Base-by-base conservation (phyloP, 1,140 invertebrate genomes). In the Polypedilum vanderplanki region DNA sequence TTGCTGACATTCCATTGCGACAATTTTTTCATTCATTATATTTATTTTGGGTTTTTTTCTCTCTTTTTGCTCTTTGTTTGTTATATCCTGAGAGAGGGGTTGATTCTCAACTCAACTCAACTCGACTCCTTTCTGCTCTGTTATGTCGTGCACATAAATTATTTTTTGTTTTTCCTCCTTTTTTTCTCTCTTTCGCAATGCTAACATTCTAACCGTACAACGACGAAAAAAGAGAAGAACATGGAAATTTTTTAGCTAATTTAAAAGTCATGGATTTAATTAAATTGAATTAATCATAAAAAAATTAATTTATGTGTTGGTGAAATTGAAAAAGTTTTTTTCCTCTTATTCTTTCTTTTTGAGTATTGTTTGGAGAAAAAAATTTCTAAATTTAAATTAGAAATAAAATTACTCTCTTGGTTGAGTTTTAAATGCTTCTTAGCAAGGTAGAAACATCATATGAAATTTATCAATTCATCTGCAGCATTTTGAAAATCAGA, bases 211-310 rank as follows among this genome's bases (percentile, higher is more conserved):
- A 15, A 15, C 46, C 10, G 46, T 12, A 57, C 10, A 57, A 57
- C 12, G 15, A 12, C 9, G 41, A 46, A 46, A 46, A 15, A 46
- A 57, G 46, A 57, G 46, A 57, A 57, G n/a, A 57, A 57, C 46
- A 57, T 57, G 46, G 46, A 57, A 57, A 20, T 70, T 70, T 70
- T 22, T 70, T 57, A 15, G 17, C 17, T 70, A 70, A 70, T 70
- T 22, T 70, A 70, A 70, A 70, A 70, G 65, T 70, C 65, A 70
- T 70, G 65, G 65, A 70, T 70, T 70, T 70, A 70, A 70, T 70
- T 70, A 70, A 70, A 20, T 70, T 70, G 65, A 70, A 70, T 70
- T 70, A 70, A 70, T 70, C 65, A 70, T 18, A 70, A 70, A 70
- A 22, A 20, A 57, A 70, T 70, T 70, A 70, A 70, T 20, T 70